phyloP scores from a whole-genome alignment of 2,797 vertebrate genomes.

The Adrianichthys oophorus region DNA sequence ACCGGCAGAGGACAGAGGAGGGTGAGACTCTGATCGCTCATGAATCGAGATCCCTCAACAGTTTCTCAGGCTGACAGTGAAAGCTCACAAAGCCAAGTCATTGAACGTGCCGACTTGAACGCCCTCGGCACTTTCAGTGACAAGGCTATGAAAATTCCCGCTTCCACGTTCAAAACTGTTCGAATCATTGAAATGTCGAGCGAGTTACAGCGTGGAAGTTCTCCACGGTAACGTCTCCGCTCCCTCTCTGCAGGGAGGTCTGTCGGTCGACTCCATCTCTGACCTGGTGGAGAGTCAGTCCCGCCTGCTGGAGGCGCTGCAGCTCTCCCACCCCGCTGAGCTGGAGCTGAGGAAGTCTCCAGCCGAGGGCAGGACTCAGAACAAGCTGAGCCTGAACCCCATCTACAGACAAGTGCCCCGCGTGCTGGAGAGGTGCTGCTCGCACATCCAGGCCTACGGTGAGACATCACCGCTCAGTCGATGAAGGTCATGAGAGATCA shows the following conservation, averaged over 20 bases:
- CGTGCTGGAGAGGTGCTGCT: slow-evolving; percentile 88
- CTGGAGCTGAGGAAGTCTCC: slow-evolving; percentile 77
- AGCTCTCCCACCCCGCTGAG: slow-evolving; percentile 86
- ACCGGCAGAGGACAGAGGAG: slow-evolving; percentile 72
- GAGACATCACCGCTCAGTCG: slow-evolving; percentile 28
- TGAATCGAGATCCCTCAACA: too few relatives aligned
- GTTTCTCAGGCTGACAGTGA: too few relatives aligned
- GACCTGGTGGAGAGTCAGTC: slow-evolving; percentile 88
- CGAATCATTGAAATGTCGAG: too few relatives aligned
- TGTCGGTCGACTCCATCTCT: slow-evolving; percentile 89
- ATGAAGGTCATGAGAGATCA: not conserved
- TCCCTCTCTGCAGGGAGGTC: slow-evolving; percentile 77
- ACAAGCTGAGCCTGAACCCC: slow-evolving; percentile 88
- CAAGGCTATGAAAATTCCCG: too few relatives aligned
- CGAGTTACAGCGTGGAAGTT: too few relatives aligned
- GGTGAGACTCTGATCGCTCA: slow-evolving; percentile 48
- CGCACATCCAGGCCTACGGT: slow-evolving; percentile 87
- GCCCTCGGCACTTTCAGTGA: too few relatives aligned
- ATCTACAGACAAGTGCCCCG: slow-evolving; percentile 88
- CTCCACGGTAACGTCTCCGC: too few relatives aligned
- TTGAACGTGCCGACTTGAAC: too few relatives aligned
- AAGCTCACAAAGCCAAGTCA: too few relatives aligned
- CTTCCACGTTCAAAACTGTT: too few relatives aligned
- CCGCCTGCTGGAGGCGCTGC: slow-evolving; percentile 88
- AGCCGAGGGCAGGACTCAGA: slow-evolving; percentile 69